phyloP scores from a whole-genome alignment of 53 echinoderm and acorn worm species.

The Luidia sarsii region DNA sequence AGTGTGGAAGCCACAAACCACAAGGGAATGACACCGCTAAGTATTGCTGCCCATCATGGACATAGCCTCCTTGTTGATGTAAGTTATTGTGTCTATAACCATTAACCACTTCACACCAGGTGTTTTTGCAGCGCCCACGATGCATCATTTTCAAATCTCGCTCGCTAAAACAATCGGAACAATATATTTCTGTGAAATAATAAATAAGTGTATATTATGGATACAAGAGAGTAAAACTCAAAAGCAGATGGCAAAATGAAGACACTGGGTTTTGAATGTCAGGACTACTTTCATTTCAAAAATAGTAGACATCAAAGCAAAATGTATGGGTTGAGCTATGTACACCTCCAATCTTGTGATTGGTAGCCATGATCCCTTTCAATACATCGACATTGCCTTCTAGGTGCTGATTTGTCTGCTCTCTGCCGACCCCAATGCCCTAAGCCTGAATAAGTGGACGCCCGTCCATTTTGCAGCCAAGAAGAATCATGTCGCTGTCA shows the following conservation, averaged over 20 bases:
- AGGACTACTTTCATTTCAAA: constrained; percentile 35
- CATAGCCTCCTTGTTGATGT: constrained; percentile 77
- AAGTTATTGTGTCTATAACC: not conserved
- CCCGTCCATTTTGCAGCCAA: constrained; percentile 93
- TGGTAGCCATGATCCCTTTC: constrained; percentile 10
- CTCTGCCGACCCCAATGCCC: constrained; percentile 81
- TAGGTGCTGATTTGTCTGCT: constrained; percentile 91
- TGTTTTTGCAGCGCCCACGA: not conserved
- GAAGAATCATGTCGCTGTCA: constrained; percentile 64
- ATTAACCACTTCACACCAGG: no score
- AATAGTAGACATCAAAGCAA: no score
- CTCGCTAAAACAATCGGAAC: no score
- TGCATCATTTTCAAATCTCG: constrained; percentile 21
- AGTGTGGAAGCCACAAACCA: constrained; percentile 68
- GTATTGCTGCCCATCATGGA: constrained; percentile 79
- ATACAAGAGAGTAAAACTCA: no score
- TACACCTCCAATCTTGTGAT: not conserved
- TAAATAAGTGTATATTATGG: no score
- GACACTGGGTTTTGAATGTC: constrained; percentile 39
- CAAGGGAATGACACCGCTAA: constrained; percentile 88
- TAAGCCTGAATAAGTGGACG: constrained; percentile 77
- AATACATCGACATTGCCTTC: not conserved
- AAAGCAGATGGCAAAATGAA: not conserved
- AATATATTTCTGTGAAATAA: no score
- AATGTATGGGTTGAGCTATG: no score